A percentile compares a stretch with the other conserved stretches of the same genome.
Evolutionary conservation across 2,113 vertebrate genomes (phyloP).

Genomic region (Excalfactoria chinensis): DNA sequence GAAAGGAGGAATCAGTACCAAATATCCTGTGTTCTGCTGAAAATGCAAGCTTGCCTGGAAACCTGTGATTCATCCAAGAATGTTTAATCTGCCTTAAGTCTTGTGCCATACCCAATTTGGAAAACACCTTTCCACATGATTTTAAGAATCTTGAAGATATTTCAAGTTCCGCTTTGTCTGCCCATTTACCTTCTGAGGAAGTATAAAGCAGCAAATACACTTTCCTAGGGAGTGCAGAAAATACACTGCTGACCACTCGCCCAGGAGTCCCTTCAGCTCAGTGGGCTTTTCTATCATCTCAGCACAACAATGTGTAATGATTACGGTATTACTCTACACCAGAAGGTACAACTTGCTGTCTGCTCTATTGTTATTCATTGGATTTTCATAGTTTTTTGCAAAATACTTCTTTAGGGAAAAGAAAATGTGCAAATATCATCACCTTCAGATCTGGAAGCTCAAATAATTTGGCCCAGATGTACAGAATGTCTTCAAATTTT

Average conservation of each 20-base stretch:
- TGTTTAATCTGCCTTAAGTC: not conserved
- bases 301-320: rapidly evolving
- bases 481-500: not conserved
- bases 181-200: not conserved
- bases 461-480: not conserved
- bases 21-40: not conserved
- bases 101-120: not conserved
- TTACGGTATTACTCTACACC: not conserved
- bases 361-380: not conserved
- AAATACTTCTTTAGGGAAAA: not conserved
- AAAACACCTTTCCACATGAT: not conserved
- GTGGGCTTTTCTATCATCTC: not conserved
- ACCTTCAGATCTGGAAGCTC: not conserved
- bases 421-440: not conserved
- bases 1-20: not conserved
- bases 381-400: not conserved
- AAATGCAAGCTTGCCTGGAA: not conserved
- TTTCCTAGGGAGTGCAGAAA: not conserved
- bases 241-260: not conserved
- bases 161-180: not conserved
- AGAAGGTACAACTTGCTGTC: not conserved
- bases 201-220: not conserved
- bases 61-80: not conserved
- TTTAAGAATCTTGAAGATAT: not conserved
- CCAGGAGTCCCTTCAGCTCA: not conserved